Base-by-base conservation (phyloP, 2,797 vertebrate species). In the Cercopithecus diana region DNA sequence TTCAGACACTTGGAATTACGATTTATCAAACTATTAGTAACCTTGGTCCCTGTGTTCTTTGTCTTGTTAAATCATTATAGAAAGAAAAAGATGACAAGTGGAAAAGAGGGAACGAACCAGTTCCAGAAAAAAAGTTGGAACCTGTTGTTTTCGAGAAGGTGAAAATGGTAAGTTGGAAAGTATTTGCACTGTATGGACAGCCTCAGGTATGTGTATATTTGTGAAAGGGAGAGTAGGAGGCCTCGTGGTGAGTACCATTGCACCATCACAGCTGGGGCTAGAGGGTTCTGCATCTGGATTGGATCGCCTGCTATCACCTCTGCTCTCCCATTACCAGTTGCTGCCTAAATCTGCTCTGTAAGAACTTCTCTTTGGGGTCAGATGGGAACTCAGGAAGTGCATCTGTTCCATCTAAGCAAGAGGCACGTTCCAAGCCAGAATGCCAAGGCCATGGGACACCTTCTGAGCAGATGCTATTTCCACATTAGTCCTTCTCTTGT, bases 131-230 rank as follows among this genome's bases (percentile, higher is more conserved):
- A 70, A 99, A 99, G 98, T 98, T 99, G 92, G 99, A 99, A 7
- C 99, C 99, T 64, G 98, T 99, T 90, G 99, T 99, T 97, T 99
- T 99, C 98, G 99, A 99, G 99, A 99, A 99, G 98, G 99, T 99
- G 98, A 99, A 99, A 98, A 99, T 99, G 99, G 99, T 99, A 98
- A 98, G 98, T 97, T 36, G 36, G 48, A 0, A 52, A 48, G 19
- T 41, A 2, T 64, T 45, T 36, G 67, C 9, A 7, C 26, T 9
- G 2, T 36, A 89, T 77, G 70, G 52, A 15, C 20, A 81, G 55
- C 26, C 48, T 79, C 5, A 4, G 28, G n/a, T 33, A 2, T 81
- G 72, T 33, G 41, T 45, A 3, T 57, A 1, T 14, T 10, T 12
- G 5, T 33, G 64, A 30, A n/a, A 88, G 33, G 55, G 7, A 43